Base-by-base conservation (phyloP, 2,113 vertebrate genomes). In the Xenus cinereus region DNA sequence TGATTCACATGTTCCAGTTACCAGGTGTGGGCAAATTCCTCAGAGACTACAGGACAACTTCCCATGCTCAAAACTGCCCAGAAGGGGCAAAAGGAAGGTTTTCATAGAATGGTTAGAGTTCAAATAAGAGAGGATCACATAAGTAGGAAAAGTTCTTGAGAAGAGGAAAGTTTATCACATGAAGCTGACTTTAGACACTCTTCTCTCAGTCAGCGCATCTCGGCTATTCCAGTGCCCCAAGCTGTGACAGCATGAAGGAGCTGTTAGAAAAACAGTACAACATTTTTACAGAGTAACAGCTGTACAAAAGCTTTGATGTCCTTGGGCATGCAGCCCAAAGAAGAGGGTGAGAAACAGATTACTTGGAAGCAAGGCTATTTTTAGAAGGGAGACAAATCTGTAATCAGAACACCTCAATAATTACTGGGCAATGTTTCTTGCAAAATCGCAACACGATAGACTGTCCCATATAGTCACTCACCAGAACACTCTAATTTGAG, bases 361-460 rank as follows among this genome's bases (percentile, higher is more conserved):
- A 96, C 90, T 97, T 62, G 81, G 88, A 94, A 97, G 91, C 93
- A 91, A 76, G n/a, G 76, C 84, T 97, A 97, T 93, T 96, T 97
- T 98, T 95, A 96, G 92, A 95, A 90, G 62, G 64, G 27, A 95
- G 37, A 48, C 48, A 77, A 64, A 72, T 57, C 68, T 97, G 89
- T 93, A 95, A 96, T 95, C 60, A 96, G 88, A 95, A 90, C 51
- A 62, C 64, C 92, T 75, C 94, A 86, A 78, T 87, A 97, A 96
- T 96, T 79, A 92, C 84, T 67, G 82, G 60, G 87, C 93, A 89
- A n/a, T 14, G 64, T 46, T 95, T 95, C 83, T 95, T 93, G 14
- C 86, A 72, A 89, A 91, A 91, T 92, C 91, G 80, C 69, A 95
- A 20, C 30, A 69, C 18, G 64, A 80, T 80, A 96, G 69, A 88